Base-by-base conservation (phyloP, 2,113 vertebrate genomes). In the Ibidorhyncha struthersii region DNA sequence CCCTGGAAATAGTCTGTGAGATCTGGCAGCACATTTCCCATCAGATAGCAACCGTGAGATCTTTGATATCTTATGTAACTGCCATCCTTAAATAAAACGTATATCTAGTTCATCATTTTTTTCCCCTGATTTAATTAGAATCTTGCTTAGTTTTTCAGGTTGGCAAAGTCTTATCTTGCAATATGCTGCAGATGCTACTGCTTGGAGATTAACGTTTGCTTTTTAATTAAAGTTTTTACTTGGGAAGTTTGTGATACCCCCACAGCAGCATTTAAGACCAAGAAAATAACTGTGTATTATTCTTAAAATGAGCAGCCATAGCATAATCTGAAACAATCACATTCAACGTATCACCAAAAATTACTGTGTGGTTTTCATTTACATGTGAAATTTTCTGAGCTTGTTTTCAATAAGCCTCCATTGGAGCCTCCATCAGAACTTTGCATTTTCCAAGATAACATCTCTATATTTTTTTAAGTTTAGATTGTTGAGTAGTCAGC, bases 171-270 rank as follows among this genome's bases (percentile, higher is more conserved):
- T 95, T 97, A 90, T 96, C 94, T 96, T 70, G 87, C 78, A 96
- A 94, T 95, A 89, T 87, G 73, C 63, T 92, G 47, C 89, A 92
- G 83, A 95, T 80, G 77, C 83, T 93, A 70, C 47, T 90, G 90
- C 78, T 89, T 91, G 63, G 84, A 96, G 91, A 96, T 94, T 70
- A 93, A 73, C 4, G 7, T 82, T 96, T 93, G 77, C 90, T 95
- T 97, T 97, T 94, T 94, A 95, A 97, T 95, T 95, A 69, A 96
- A 93, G 63, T 78, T 96, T 94, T 93, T 92, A 80, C 81, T 94
- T 19, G 6, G 45, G 55, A 95, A 92, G 62, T 87, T 92, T 91
- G 77, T 82, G 83, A 72, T 93, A 95, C 78, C 67, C 81, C 66
- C 81, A 93, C 43, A 93, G 67, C 86, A 93, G 34, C 74, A 94